Conservation (phyloP, 1,140 invertebrate species). For the Linepithema humile region DNA sequence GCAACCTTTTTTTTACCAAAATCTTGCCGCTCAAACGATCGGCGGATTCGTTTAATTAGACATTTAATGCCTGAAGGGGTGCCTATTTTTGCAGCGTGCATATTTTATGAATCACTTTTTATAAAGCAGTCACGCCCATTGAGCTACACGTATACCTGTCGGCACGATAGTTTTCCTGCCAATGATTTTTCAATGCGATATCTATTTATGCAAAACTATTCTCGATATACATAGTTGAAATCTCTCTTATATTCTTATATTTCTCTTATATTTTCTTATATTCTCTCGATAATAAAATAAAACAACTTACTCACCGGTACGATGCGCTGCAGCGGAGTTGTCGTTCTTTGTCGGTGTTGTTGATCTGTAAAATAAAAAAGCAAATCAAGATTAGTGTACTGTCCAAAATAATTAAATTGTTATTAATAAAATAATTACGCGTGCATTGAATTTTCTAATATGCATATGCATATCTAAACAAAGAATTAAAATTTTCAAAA, state of each 20-base stretch:
- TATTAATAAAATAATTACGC: no score
- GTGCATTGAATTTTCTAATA: no score
- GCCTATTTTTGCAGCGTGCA: conserved; percentile 53
- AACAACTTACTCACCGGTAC: no score
- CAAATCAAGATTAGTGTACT: no score
- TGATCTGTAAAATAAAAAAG: no score
- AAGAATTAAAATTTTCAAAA: no score
- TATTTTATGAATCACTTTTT: conserved; percentile 69
- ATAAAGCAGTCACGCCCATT: conserved; percentile 74
- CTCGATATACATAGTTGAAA: neutral
- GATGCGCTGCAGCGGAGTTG: no score
- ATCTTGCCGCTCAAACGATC: conserved; percentile 61
- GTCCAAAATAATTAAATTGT: no score
- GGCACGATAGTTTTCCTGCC: neutral
- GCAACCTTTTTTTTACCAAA: conserved; percentile 50
- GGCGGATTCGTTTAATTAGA: conserved; percentile 76
- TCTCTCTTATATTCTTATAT: neutral
- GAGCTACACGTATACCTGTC: conserved; percentile 33
- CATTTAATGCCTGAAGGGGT: conserved; percentile 68
- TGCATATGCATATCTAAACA: no score
- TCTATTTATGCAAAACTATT: neutral
- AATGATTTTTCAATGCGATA: neutral
- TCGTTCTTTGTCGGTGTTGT: no score
- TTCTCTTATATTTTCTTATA: neutral
- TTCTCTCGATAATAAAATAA: no score